phyloP scores from a whole-genome alignment of 1,140 invertebrate species.

The Drosophila obscura region DNA sequence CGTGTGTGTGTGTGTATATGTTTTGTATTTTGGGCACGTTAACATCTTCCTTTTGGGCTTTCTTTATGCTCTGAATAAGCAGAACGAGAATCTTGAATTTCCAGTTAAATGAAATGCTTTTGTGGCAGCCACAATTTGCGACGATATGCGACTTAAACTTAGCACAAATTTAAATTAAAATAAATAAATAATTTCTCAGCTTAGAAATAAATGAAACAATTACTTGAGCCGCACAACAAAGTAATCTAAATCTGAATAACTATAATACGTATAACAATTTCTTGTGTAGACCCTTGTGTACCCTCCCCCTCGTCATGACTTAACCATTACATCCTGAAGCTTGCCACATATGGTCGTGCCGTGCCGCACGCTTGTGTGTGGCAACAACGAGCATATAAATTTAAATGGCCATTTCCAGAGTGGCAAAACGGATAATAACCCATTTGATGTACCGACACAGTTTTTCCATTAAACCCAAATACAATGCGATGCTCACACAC shows the following conservation, averaged over 20 bases:
- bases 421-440: conserved; percentile 49
- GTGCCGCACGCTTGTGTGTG: conserved; percentile 38
- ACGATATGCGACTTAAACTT: no score
- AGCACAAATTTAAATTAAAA: no score
- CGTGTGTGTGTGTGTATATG: no score
- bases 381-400: conserved; percentile 28
- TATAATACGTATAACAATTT: conserved; percentile 21
- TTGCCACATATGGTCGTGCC: conserved; percentile 20
- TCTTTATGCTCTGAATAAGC: no score
- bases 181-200: no score
- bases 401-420: conserved; percentile 47
- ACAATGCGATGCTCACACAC: conserved; percentile 47
- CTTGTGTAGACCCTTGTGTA: conserved; percentile 1
- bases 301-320: conserved; percentile 26
- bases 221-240: conserved; percentile 1
- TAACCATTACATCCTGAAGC: conserved; percentile 23
- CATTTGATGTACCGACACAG: conserved; percentile 44
- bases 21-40: no score
- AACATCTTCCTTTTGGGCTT: no score
- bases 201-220: no score
- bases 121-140: no score
- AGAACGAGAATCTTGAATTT: no score
- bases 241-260: conserved; percentile 17
- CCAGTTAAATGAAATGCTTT: no score
- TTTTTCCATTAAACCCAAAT: conserved; percentile 47